Conservation (phyloP, 2,888 invertebrate species). For the Charanyca ferruginea region DNA sequence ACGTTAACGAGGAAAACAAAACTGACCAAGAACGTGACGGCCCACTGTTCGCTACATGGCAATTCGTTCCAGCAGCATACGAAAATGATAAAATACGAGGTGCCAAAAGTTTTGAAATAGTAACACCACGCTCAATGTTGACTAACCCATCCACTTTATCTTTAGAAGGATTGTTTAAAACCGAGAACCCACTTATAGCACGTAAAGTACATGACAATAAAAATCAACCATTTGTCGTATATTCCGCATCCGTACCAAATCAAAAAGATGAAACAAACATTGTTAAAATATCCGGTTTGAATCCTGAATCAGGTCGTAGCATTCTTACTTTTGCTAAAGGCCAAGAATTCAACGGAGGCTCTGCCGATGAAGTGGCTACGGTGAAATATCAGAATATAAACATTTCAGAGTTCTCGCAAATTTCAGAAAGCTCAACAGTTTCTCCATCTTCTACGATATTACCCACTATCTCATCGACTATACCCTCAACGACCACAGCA, state of each 20-base stretch:
- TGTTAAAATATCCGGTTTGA: constrained; percentile 78
- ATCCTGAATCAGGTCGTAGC: constrained; percentile 79
- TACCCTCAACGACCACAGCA: constrained; percentile 57
- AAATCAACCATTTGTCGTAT: constrained; percentile 86
- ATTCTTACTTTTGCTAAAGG: constrained; percentile 85
- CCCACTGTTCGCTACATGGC: constrained; percentile 78
- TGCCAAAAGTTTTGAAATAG: constrained; percentile 80
- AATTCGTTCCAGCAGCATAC: constrained; percentile 88
- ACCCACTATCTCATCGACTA: constrained; percentile 55
- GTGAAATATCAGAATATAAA: constrained; percentile 75
- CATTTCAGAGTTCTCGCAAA: constrained; percentile 72
- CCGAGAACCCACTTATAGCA: constrained; percentile 83
- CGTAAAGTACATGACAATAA: constrained; percentile 73
- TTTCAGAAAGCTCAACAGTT: constrained; percentile 60
- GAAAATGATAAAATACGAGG: constrained; percentile 82
- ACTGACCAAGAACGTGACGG: constrained; percentile 73
- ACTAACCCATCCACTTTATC: constrained; percentile 93
- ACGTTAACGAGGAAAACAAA: constrained; percentile 84
- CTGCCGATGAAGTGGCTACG: constrained; percentile 72
- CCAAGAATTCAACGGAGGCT: constrained; percentile 81
- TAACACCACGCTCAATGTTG: constrained; percentile 81
- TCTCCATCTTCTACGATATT: constrained; percentile 62
- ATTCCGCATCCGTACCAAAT: constrained; percentile 82
- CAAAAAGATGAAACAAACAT: constrained; percentile 80
- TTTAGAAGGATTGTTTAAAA: constrained; percentile 93